Percentiles rank a stretch among this genome's conserved stretches.
Evolutionary conservation across 2,888 invertebrate genomes (phyloP).

Genomic region (Salticus scenicus): DNA sequence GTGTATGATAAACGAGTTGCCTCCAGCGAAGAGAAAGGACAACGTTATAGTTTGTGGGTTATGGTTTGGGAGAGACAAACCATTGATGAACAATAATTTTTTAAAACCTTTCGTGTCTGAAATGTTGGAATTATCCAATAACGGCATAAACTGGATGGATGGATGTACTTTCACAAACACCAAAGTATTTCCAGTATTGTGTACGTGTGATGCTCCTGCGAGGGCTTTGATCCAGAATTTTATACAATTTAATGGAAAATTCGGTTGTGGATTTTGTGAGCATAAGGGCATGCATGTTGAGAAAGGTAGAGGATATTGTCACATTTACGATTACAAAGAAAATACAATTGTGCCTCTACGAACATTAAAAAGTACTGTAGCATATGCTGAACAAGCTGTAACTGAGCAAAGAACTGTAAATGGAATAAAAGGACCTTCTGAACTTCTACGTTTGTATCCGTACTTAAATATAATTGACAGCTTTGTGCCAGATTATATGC

Average conservation of each 20-base stretch:
- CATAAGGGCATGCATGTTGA: not conserved
- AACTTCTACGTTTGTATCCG: slow-evolving; percentile 10
- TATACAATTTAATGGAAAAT: not conserved
- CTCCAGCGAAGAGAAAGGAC: not conserved
- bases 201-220: slow-evolving; percentile 22
- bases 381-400: not conserved
- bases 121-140: not conserved
- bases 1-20: not conserved
- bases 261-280: slow-evolving; percentile 21
- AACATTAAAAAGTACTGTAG: not conserved
- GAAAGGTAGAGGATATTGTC: slow-evolving; percentile 5
- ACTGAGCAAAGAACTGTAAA: not conserved
- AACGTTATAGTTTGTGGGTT: not conserved
- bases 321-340: not conserved
- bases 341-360: not conserved
- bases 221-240: slow-evolving; percentile 21
- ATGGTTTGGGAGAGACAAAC: slow-evolving; percentile 9
- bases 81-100: not conserved
- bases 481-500: slow-evolving; percentile 72
- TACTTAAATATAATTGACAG: slow-evolving; percentile 71
- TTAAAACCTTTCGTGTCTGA: not conserved
- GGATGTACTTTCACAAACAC: not conserved
- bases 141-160: not conserved
- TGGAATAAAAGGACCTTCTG: slow-evolving; percentile 34
- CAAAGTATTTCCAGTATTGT: not conserved